These are phyloP conservation scores for Rhinolophus sinicus DNA, from an alignment of 2,113 vertebrate species.

Conservation along the genomic window DNA sequence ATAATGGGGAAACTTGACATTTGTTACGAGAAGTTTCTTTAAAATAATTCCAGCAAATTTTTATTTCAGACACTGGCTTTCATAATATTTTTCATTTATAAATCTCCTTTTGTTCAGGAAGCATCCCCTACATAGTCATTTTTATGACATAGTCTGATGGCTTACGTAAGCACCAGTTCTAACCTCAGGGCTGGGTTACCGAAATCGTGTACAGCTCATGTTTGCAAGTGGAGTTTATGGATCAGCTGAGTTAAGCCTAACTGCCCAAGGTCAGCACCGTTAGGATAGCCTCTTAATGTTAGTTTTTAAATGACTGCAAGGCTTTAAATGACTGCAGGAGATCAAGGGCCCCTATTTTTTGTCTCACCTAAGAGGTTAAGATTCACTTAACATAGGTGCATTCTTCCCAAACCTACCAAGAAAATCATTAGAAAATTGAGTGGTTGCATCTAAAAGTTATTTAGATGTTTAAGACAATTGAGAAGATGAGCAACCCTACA, in stretches of 20 bases:
- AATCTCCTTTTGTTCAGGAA: slow-evolving; percentile 41
- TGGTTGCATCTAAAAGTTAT: slow-evolving; percentile 8
- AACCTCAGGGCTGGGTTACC: not conserved
- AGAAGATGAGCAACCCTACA: slow-evolving; percentile 17
- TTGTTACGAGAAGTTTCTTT: not conserved
- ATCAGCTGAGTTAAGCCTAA: not conserved
- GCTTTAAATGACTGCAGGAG: not conserved
- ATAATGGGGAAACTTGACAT: not conserved
- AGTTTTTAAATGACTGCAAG: not conserved
- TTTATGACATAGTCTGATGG: not conserved
- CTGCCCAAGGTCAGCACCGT: not conserved
- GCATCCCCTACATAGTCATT: not conserved
- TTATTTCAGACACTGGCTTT: slow-evolving; percentile 37
- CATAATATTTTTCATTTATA: slow-evolving; percentile 37
- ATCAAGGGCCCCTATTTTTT: slow-evolving; percentile 49
- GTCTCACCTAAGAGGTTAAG: slow-evolving; percentile 46
- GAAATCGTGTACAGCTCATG: not conserved
- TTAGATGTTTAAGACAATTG: not conserved
- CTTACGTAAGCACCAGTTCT: not conserved
- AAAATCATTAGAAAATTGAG: slow-evolving; percentile 55
- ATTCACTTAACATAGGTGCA: slow-evolving; percentile 42
- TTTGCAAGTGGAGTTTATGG: not conserved
- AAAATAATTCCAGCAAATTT: not conserved
- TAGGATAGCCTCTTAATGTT: slow-evolving; percentile 39
- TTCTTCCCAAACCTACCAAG: slow-evolving; percentile 48